Conservation (phyloP, 2,888 invertebrate species). For the Bugulina stolonifera region DNA sequence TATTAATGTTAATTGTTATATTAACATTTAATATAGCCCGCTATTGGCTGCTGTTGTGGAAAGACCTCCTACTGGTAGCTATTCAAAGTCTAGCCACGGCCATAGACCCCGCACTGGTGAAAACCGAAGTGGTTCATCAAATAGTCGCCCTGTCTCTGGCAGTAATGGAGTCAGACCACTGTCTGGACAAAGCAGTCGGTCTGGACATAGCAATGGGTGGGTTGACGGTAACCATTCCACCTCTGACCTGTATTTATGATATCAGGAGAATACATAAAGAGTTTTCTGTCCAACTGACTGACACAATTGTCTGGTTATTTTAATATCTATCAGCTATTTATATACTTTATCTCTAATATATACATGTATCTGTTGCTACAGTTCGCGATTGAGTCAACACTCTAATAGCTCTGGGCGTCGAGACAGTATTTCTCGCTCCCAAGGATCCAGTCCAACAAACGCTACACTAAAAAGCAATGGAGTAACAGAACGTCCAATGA, state of each 20-base stretch:
- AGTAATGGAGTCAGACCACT: slow-evolving; percentile 4
- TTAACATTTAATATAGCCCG: neutral
- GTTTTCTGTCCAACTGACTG: too few species aligned
- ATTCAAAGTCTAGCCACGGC: slow-evolving; percentile 16
- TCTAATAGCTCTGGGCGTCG: slow-evolving; percentile 6
- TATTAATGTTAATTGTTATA: too few species aligned
- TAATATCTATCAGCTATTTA: too few species aligned
- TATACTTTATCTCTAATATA: too few species aligned
- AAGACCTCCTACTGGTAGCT: slow-evolving; percentile 17
- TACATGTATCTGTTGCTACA: too few species aligned
- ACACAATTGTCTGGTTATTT: too few species aligned
- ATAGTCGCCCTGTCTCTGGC: neutral
- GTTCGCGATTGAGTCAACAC: slow-evolving; percentile 15
- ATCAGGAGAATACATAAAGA: too few species aligned
- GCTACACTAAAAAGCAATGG: neutral
- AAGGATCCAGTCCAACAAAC: slow-evolving; percentile 2
- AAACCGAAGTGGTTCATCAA: slow-evolving; percentile 3
- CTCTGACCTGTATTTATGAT: too few species aligned
- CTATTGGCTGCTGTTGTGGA: slow-evolving; percentile 15
- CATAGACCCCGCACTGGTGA: slow-evolving; percentile 21
- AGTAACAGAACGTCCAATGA: slow-evolving; percentile 39
- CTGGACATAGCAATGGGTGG: slow-evolving; percentile 8
- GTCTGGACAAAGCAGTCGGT: slow-evolving; percentile 19
- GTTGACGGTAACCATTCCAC: neutral
- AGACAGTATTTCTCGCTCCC: slow-evolving; percentile 5